Evolutionary conservation across 2,113 vertebrate genomes (phyloP).

Genomic region (Myiopsitta monachus): DNA sequence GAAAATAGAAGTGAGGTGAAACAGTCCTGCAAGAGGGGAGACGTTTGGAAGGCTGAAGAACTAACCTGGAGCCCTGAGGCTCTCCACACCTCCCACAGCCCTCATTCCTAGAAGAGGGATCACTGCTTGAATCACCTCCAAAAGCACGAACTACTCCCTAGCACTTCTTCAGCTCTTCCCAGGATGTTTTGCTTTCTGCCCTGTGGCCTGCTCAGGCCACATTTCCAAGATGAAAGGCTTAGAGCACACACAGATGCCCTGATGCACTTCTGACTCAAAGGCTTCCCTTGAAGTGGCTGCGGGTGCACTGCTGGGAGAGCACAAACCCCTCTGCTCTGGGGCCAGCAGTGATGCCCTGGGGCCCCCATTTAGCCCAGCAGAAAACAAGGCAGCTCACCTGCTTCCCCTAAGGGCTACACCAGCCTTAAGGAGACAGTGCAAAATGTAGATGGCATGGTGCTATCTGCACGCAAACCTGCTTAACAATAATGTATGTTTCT

Average conservation of each 20-base stretch:
- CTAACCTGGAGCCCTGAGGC: background rate
- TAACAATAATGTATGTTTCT: background rate
- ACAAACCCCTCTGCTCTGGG: background rate
- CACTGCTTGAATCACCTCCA: constrained; percentile 9
- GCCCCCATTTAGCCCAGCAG: background rate
- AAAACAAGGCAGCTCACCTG: constrained; percentile 6
- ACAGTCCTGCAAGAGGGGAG: background rate
- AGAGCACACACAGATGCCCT: constrained; percentile 1
- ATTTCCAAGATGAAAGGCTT: constrained; percentile 45
- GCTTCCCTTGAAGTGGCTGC: constrained; percentile 50
- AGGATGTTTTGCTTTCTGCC: constrained; percentile 37
- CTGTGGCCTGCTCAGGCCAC: background rate
- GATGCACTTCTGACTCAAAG: constrained; percentile 38
- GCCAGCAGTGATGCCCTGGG: background rate
- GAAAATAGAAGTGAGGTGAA: background rate
- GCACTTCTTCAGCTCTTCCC: constrained; percentile 26
- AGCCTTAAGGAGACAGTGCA: background rate
- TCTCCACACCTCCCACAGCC: background rate
- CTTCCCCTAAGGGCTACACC: background rate
- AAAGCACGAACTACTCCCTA: constrained; percentile 1
- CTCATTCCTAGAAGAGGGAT: background rate
- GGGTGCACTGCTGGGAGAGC: background rate
- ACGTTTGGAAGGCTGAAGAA: background rate
- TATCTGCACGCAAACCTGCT: background rate
- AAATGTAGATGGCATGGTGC: background rate